These are phyloP conservation scores for Acanthosoma haemorrhoidale DNA, from an alignment of 2,888 invertebrate genomes.

Conservation along the genomic window DNA sequence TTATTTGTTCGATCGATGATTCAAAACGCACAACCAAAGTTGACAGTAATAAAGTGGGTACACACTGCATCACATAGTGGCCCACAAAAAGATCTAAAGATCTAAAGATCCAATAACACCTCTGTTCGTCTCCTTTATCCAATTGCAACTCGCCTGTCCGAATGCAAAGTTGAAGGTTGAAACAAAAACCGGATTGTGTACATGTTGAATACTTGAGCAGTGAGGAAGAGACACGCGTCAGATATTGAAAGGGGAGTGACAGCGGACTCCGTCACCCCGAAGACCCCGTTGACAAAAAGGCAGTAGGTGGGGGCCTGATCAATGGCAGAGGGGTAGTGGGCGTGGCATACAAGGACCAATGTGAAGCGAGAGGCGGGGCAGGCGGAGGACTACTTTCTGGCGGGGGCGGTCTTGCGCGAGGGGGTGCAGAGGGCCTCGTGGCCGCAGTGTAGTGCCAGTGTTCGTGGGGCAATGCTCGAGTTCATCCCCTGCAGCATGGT, in stretches of 20 bases:
- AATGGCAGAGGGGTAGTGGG: not conserved
- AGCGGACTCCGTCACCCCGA: not conserved
- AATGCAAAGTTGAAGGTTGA: not conserved
- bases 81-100: not conserved
- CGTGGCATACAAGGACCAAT: not conserved
- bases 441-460: not conserved
- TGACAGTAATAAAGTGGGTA: not conserved
- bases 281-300: slow-evolving; percentile 17
- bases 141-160: too few relatives aligned
- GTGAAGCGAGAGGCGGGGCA: slow-evolving; percentile 6
- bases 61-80: too few relatives aligned
- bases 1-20: too few relatives aligned
- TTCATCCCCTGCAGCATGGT: slow-evolving; percentile 41
- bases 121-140: not conserved
- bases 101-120: not conserved
- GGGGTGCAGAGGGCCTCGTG: not conserved
- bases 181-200: slow-evolving; percentile 2
- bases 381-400: slow-evolving; percentile 16
- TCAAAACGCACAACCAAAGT: too few relatives aligned
- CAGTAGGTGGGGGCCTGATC: slow-evolving; percentile 29
- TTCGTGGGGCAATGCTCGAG: slow-evolving; percentile 38
- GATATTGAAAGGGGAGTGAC: slow-evolving; percentile 15
- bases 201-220: not conserved
- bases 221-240: not conserved
- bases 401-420: not conserved